Conservation (phyloP, 1,140 invertebrate species). For the Hypothenemus hampei region DNA sequence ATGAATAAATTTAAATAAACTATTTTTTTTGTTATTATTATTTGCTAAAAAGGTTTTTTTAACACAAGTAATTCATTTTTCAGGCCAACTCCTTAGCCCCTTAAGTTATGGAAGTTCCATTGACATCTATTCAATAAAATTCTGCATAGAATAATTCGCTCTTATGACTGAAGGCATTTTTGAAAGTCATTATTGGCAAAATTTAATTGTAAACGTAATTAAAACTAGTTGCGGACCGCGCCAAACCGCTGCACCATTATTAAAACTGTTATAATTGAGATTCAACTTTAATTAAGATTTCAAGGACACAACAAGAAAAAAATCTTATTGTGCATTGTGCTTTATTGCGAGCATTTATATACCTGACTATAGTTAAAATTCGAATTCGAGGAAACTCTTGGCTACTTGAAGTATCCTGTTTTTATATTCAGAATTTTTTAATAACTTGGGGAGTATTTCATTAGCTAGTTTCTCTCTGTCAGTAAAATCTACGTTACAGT, state of each 20-base stretch:
- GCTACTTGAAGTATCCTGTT: too few relatives aligned
- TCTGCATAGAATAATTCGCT: constrained; percentile 9
- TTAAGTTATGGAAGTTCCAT: background rate
- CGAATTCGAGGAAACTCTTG: too few relatives aligned
- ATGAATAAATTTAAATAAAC: too few relatives aligned
- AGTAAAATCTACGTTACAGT: too few relatives aligned
- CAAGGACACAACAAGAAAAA: background rate
- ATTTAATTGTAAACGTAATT: constrained; percentile 12
- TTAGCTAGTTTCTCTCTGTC: too few relatives aligned
- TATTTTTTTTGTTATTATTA: too few relatives aligned
- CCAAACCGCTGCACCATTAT: constrained; percentile 4
- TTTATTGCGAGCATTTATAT: background rate
- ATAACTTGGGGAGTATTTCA: too few relatives aligned
- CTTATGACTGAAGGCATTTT: background rate
- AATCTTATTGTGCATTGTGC: background rate
- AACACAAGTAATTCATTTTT: too few relatives aligned
- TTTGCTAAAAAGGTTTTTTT: too few relatives aligned
- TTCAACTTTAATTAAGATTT: constrained; percentile 10
- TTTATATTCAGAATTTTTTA: too few relatives aligned
- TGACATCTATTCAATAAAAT: constrained; percentile 4
- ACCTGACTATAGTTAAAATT: too few relatives aligned
- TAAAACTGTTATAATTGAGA: constrained; percentile 11
- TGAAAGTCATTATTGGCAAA: constrained; percentile 11
- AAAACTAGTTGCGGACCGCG: constrained; percentile 8
- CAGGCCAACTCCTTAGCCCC: too few relatives aligned